Conservation (phyloP, 2,888 invertebrate genomes). For the Drosophila pseudotakahashii region DNA sequence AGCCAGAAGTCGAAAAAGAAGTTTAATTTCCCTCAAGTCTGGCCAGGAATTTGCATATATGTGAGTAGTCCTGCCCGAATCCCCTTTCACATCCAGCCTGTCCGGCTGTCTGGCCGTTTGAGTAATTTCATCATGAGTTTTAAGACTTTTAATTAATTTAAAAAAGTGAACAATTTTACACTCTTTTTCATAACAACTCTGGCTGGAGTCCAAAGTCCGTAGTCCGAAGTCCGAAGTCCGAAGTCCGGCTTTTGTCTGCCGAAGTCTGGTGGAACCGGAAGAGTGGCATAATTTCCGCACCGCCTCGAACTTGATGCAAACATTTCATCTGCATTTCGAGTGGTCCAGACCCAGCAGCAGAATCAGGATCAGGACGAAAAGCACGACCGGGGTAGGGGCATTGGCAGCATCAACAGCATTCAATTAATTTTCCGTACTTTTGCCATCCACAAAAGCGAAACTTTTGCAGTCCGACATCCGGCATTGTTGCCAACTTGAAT, state of each 20-base stretch:
- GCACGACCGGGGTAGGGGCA: conserved; percentile 12
- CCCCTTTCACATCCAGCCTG: conserved; percentile 15
- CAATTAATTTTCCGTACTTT: conserved; percentile 68
- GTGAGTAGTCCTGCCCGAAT: conserved; percentile 9
- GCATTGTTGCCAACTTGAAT: conserved; percentile 56
- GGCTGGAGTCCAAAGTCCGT: conserved; percentile 6
- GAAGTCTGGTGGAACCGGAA: conserved; percentile 53
- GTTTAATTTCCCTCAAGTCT: conserved; percentile 44
- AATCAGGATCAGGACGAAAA: background rate
- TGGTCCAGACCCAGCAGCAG: conserved; percentile 26
- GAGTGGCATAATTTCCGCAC: conserved; percentile 71
- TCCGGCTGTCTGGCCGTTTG: conserved; percentile 38
- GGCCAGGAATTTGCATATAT: conserved; percentile 36
- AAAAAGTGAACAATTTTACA: conserved; percentile 75
- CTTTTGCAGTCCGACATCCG: conserved; percentile 42
- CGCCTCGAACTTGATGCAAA: conserved; percentile 63
- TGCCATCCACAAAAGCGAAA: conserved; percentile 49
- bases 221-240: conserved; percentile 7
- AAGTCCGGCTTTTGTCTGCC: conserved; percentile 27
- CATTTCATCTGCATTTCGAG: conserved; percentile 72
- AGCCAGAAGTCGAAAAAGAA: conserved; percentile 18
- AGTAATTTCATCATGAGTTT: conserved; percentile 75
- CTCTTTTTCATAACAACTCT: conserved; percentile 47
- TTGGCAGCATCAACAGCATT: conserved; percentile 65
- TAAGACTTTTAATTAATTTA: conserved; percentile 77